Evolutionary conservation across 1,140 invertebrate species (phyloP), one percentile per base, ranked within the genome.

Genomic region (Bombus impatiens): DNA sequence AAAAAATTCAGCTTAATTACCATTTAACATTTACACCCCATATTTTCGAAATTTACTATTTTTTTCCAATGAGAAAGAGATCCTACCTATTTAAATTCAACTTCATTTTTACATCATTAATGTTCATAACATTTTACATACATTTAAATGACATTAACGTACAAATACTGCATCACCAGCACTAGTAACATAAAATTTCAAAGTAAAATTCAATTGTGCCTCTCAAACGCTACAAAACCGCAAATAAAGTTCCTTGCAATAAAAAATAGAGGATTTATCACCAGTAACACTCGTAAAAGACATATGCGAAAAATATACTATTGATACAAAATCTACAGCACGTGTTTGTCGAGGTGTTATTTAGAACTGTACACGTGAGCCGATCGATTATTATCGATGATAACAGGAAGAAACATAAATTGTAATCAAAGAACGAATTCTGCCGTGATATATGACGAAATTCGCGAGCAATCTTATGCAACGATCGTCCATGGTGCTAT

Each of bases 371-470:
- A 15, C 10, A 59, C 28, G n/a, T 25, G 37, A 72, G 25, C 12
- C 65, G 75, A 68, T 84, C 47, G 47, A 70, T 78, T 35, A 78
- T 53, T 32, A 68, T 83, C 44, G 59, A 67, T 10, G 42, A 53
- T 13, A 37, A 13, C 10, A 22, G 5, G 5, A 32, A 68, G 10
- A 28, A 42, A n/a, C 25, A 78, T 32, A 65, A 62, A 42, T 6
- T 37, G 22, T 22, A 62, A 78, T 47, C 13, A 13, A 32, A 35
- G 22, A 65, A 78, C 59, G 42, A 32, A 79, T 42, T 59, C 8
- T 42, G 47, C 25, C 18, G 25, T 3, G 32, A 44, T 53, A 71
- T 35, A n/a, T 53, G 71, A 76, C 8, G n/a, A 65, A 65, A 65
- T 76, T 74, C 32, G 57, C 40, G 40, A 28, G 13, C 25, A 12